These are phyloP conservation scores for Drosophila austrosaltans DNA, from an alignment of 2,888 invertebrate genomes.

Conservation along the genomic window DNA sequence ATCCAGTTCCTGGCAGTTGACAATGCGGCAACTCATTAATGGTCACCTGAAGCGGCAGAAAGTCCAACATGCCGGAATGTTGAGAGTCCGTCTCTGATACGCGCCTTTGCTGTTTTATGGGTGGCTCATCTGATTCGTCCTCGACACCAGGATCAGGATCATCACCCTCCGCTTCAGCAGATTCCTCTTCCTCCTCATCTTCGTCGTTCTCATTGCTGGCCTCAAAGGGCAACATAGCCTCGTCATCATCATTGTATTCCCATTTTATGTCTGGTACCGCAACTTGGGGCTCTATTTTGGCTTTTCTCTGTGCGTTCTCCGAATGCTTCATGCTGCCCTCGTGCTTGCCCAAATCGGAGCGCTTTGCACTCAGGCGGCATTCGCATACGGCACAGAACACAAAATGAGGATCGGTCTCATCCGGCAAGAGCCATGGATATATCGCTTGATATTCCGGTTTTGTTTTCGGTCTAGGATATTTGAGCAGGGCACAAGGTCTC, in stretches of 20 bases:
- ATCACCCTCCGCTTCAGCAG: conserved; percentile 24
- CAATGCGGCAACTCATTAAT: conserved; percentile 66
- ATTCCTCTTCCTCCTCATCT: conserved; percentile 41
- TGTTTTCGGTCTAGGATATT: conserved; percentile 76
- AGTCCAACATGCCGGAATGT: conserved; percentile 71
- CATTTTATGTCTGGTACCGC: conserved; percentile 51
- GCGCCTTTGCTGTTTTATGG: conserved; percentile 56
- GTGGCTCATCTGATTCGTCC: conserved; percentile 30
- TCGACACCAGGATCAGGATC: conserved; percentile 25
- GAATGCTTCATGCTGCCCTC: conserved; percentile 76
- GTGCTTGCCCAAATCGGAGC: conserved; percentile 74
- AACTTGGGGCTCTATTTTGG: conserved; percentile 36
- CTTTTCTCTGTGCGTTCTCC: conserved; percentile 70
- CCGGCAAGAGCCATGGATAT: conserved; percentile 74
- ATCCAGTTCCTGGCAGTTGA: not conserved
- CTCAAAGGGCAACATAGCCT: conserved; percentile 50
- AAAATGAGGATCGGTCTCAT: conserved; percentile 75
- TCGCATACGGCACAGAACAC: conserved; percentile 73
- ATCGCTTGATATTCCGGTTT: conserved; percentile 68
- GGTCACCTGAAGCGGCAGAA: conserved; percentile 67
- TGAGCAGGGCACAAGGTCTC: conserved; percentile 66
- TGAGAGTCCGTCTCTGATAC: conserved; percentile 71
- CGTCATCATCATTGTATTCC: conserved; percentile 71
- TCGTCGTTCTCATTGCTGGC: conserved; percentile 18
- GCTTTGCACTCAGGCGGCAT: conserved; percentile 73